Percentiles rank a stretch among this genome's conserved stretches.
Conservation (phyloP, 2,113 vertebrate genomes). For the Hypomesus transpacificus region DNA sequence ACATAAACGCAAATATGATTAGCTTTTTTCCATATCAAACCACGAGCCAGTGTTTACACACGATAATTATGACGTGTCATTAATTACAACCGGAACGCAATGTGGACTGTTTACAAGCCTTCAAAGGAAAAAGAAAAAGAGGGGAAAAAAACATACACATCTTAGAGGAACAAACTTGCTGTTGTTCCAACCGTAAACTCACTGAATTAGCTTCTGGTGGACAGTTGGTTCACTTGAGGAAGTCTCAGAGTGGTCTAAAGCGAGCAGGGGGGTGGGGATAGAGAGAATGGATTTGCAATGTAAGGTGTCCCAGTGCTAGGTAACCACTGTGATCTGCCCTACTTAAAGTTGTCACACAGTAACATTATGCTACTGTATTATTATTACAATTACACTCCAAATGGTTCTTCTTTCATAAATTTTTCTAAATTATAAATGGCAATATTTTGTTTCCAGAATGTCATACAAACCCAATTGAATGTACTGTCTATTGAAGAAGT, state of each 20-base stretch:
- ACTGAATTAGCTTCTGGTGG: not conserved
- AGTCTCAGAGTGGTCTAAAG: not conserved
- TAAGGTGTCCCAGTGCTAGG: too few relatives aligned
- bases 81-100: conserved; percentile 54
- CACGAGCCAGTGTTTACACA: conserved; percentile 48
- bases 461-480: not conserved
- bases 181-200: conserved; percentile 24
- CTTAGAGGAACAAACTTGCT: conserved; percentile 20
- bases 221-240: not conserved
- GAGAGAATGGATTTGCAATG: not conserved
- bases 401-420: too few relatives aligned
- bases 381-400: not conserved
- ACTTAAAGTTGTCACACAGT: too few relatives aligned
- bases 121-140: conserved; percentile 47
- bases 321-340: too few relatives aligned
- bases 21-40: conserved; percentile 62
- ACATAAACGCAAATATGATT: conserved; percentile 59
- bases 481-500: not conserved
- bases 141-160: conserved; percentile 39
- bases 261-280: not conserved
- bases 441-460: not conserved
- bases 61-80: conserved; percentile 53
- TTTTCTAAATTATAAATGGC: not conserved
- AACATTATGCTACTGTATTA: not conserved
- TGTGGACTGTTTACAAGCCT: conserved; percentile 51